These are phyloP conservation scores for Montipora foliosa DNA, from an alignment of 64 coral and sea anemone genomes.

Conservation along the genomic window DNA sequence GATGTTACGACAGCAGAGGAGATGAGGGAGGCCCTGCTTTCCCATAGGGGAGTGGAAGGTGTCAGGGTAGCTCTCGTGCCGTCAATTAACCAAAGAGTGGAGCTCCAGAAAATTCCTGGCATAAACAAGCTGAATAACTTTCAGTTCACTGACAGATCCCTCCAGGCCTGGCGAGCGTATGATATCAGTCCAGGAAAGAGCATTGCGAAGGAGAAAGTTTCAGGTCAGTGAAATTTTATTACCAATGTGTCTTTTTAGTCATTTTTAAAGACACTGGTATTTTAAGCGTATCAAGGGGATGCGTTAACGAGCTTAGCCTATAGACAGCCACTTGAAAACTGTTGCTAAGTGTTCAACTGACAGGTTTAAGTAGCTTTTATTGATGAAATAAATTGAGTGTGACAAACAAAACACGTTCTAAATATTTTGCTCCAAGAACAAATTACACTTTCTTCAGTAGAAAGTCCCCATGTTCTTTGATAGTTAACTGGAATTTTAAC, in stretches of 20 bases:
- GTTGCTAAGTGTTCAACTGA: not conserved
- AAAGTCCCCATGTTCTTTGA: too few relatives aligned
- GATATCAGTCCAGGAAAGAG: constrained; percentile 37
- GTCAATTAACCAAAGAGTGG: not conserved
- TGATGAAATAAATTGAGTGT: constrained; percentile 1
- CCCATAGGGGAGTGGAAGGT: not conserved
- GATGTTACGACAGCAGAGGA: constrained; percentile 27
- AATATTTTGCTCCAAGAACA: not conserved
- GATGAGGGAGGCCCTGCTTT: not conserved
- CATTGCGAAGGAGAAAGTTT: constrained; percentile 16
- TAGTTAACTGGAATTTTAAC: too few relatives aligned
- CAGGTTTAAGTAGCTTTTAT: not conserved
- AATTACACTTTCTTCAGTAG: not conserved
- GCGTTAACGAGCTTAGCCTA: not conserved
- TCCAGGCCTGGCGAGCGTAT: constrained; percentile 50
- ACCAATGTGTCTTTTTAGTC: not conserved
- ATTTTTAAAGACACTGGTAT: not conserved
- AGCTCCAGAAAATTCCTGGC: constrained; percentile 34
- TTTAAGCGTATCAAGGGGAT: constrained; percentile 37
- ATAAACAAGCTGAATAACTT: constrained; percentile 71
- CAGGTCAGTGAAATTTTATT: constrained; percentile 6
- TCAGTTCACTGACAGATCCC: constrained; percentile 3
- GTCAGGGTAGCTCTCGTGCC: constrained; percentile 23
- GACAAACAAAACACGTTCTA: not conserved
- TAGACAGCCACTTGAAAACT: not conserved